phyloP scores from a whole-genome alignment of 2,888 invertebrate species.

The Sphecodes monilicornis region DNA sequence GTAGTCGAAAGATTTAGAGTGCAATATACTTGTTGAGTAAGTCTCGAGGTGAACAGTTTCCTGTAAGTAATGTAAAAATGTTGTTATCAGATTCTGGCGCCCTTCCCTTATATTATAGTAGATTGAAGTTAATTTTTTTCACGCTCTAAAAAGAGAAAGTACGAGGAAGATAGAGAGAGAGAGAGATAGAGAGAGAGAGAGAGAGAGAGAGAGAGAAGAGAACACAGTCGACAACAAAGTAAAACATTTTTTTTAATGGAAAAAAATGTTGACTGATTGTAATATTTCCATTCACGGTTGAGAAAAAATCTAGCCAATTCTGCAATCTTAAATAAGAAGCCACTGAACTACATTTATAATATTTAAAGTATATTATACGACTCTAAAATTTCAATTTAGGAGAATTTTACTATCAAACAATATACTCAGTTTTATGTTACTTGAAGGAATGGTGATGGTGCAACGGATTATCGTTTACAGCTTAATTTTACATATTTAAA shows the following conservation, averaged over 20 bases:
- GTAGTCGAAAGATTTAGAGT: conserved; percentile 45
- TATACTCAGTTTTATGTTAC: conserved; percentile 54
- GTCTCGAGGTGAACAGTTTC: conserved; percentile 43
- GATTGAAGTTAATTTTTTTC: conserved; percentile 33
- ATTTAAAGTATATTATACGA: conserved; percentile 54
- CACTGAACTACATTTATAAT: conserved; percentile 53
- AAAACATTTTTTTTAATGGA: conserved; percentile 38
- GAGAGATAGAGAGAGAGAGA: not conserved
- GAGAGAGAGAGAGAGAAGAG: not conserved
- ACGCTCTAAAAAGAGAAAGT: conserved; percentile 23
- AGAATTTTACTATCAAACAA: conserved; percentile 45
- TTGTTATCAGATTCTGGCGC: conserved; percentile 59
- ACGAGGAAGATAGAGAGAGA: not conserved
- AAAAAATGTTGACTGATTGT: conserved; percentile 39
- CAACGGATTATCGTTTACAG: conserved; percentile 76
- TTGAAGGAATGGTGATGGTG: conserved; percentile 78
- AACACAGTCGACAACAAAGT: conserved; percentile 40
- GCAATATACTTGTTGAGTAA: conserved; percentile 55
- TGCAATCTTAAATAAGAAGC: conserved; percentile 36
- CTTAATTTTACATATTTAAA: conserved; percentile 77
- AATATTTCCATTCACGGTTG: conserved; percentile 34
- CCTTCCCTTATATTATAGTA: conserved; percentile 60
- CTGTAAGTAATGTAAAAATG: conserved; percentile 44
- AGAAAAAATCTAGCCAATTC: conserved; percentile 29
- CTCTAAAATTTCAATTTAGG: conserved; percentile 56